A percentile compares a stretch with the other conserved stretches of the same genome.
phyloP scores from a whole-genome alignment of 2,797 vertebrate genomes.

The Podarcis lilfordi region DNA sequence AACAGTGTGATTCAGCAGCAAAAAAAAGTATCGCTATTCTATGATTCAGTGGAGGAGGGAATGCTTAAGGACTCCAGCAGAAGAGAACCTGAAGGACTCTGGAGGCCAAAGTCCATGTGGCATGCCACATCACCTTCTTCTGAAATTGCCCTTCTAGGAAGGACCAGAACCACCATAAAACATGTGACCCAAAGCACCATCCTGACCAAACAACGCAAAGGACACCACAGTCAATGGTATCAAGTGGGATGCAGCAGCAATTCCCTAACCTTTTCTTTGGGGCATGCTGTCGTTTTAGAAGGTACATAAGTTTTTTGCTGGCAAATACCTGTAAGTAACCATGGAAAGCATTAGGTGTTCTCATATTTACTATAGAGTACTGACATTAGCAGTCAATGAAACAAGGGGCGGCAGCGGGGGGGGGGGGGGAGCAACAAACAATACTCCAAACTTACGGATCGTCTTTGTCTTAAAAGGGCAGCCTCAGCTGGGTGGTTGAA shows the following conservation, averaged over 20 bases:
- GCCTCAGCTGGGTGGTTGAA: conserved; percentile 98
- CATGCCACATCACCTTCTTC: not conserved
- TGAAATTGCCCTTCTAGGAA: not conserved
- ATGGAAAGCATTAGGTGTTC: no score
- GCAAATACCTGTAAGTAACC: not conserved
- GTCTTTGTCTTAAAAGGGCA: conserved; percentile 87
- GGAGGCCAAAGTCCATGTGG: not conserved
- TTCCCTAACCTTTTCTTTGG: not conserved
- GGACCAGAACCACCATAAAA: not conserved
- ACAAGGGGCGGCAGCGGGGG: conserved; percentile 1
- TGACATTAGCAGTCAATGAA: not conserved
- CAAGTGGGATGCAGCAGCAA: not conserved
- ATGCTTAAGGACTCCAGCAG: no score
- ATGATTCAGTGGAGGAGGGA: not conserved
- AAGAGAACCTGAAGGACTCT: not conserved
- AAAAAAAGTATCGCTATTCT: no score
- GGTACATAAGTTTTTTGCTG: not conserved
- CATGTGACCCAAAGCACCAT: not conserved
- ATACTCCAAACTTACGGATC: conserved; percentile 81
- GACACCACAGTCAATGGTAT: not conserved
- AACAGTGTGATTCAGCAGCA: no score
- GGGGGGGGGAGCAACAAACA: conserved; percentile 6
- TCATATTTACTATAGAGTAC: no score
- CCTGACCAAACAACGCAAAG: not conserved
- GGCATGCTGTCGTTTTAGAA: not conserved